phyloP scores from a whole-genome alignment of 2,888 invertebrate genomes.

The Phaonia tiefii region DNA sequence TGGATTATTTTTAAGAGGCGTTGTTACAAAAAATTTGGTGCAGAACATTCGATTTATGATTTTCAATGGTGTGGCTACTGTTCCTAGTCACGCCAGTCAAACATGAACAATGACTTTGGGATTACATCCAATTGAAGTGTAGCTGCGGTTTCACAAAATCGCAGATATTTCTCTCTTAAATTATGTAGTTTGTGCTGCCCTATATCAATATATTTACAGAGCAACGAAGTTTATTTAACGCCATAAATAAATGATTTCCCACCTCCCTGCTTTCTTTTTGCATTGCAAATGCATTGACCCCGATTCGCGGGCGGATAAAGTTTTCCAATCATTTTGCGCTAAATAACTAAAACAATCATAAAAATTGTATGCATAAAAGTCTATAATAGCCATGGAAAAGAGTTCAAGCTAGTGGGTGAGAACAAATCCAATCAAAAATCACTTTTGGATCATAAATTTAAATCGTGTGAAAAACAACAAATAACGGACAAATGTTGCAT shows the following conservation, averaged over 20 bases:
- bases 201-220: no score
- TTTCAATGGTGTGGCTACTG: no score
- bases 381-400: slow-evolving; percentile 8
- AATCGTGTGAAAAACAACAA: slow-evolving; percentile 57
- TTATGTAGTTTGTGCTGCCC: no score
- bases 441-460: slow-evolving; percentile 62
- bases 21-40: no score
- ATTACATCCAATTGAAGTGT: no score
- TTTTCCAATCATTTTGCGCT: slow-evolving; percentile 39
- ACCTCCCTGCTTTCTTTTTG: background rate
- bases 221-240: background rate
- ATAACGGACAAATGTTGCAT: slow-evolving; percentile 14
- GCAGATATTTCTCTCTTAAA: no score
- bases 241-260: slow-evolving; percentile 16
- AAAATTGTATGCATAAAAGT: slow-evolving; percentile 37
- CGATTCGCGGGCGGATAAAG: slow-evolving; percentile 1
- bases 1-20: no score
- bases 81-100: no score
- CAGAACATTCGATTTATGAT: no score
- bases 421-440: slow-evolving; percentile 61
- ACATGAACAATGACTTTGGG: no score
- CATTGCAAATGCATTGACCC: slow-evolving; percentile 30
- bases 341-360: slow-evolving; percentile 41
- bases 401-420: background rate
- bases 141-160: no score